Evolutionary conservation across 2,113 vertebrate genomes (phyloP).

Genomic region (Salvelinus namaycush): DNA sequence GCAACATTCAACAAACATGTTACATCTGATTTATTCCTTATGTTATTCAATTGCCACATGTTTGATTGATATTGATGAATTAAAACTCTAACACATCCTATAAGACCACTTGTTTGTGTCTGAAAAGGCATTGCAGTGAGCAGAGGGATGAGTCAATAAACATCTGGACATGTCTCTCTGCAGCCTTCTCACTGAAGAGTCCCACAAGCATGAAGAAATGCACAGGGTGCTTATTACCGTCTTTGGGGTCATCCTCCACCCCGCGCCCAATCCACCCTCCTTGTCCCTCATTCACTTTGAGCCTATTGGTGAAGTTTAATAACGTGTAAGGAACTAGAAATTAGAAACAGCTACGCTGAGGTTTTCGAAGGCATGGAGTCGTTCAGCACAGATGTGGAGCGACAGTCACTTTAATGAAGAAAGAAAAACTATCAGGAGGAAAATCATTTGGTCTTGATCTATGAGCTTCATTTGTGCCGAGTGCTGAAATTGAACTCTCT

Average conservation of each 20-base stretch:
- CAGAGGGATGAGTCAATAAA: conserved; percentile 27
- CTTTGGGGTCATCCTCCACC: conserved; percentile 41
- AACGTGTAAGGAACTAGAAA: conserved; percentile 44
- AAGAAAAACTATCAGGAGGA: conserved; percentile 28
- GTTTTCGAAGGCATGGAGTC: conserved; percentile 34
- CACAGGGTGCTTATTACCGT: conserved; percentile 44
- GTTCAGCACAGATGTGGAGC: conserved; percentile 46
- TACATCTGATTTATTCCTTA: neutral
- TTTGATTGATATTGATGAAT: no score
- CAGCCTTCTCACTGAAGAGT: conserved; percentile 15
- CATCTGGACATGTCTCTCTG: conserved; percentile 28
- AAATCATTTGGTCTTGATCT: conserved; percentile 30
- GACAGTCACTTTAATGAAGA: conserved; percentile 41
- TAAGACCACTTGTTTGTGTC: neutral
- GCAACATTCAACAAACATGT: neutral
- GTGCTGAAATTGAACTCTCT: conserved; percentile 26
- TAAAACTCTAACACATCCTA: no score
- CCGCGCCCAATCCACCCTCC: neutral
- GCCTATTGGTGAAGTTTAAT: conserved; percentile 41
- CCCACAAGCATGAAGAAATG: conserved; percentile 24
- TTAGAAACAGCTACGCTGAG: conserved; percentile 60
- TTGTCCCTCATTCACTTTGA: conserved; percentile 9
- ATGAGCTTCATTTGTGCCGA: conserved; percentile 23
- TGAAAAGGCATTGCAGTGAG: neutral
- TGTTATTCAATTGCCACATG: neutral